Percentiles rank a stretch among this genome's conserved stretches.
Conservation (phyloP, 2,113 vertebrate genomes). For the Misgurnus anguillicaudatus region DNA sequence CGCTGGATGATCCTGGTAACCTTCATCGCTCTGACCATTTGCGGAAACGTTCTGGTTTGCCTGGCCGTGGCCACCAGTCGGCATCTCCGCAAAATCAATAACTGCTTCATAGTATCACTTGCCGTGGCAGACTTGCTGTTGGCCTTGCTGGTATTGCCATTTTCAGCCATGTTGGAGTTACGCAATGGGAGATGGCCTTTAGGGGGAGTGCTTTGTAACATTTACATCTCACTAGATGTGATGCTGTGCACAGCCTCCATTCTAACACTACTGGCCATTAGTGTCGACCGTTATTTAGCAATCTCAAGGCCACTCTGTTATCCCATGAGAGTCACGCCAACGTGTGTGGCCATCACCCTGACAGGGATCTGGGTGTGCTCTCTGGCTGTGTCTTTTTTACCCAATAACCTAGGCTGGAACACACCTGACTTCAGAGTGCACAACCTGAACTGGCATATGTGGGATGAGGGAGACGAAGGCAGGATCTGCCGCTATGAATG, state of each 20-base stretch:
- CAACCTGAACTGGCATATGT: slow-evolving; percentile 60
- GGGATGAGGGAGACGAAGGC: slow-evolving; percentile 56
- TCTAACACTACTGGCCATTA: slow-evolving; percentile 91
- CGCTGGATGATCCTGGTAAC: slow-evolving; percentile 70
- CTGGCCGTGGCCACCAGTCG: slow-evolving; percentile 85
- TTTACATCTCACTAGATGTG: slow-evolving; percentile 89
- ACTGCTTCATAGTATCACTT: slow-evolving; percentile 90
- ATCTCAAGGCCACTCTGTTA: slow-evolving; percentile 87
- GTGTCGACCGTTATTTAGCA: slow-evolving; percentile 89
- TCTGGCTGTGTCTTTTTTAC: slow-evolving; percentile 84
- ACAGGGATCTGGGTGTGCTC: slow-evolving; percentile 84
- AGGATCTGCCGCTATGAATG: slow-evolving; percentile 82
- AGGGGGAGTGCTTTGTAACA: slow-evolving; percentile 80
- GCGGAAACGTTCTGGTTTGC: slow-evolving; percentile 88
- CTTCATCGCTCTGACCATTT: slow-evolving; percentile 82
- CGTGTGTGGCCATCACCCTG: slow-evolving; percentile 76
- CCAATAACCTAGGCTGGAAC: slow-evolving; percentile 94
- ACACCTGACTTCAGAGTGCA: slow-evolving; percentile 77
- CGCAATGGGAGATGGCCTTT: slow-evolving; percentile 77
- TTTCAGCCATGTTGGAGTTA: slow-evolving; percentile 85
- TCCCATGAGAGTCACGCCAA: slow-evolving; percentile 76
- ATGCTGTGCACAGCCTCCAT: slow-evolving; percentile 92
- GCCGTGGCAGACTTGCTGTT: slow-evolving; percentile 90
- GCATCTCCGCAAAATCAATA: slow-evolving; percentile 81
- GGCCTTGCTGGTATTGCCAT: slow-evolving; percentile 87